Conservation (phyloP, 2,113 vertebrate genomes). For the Saguinus midas region DNA sequence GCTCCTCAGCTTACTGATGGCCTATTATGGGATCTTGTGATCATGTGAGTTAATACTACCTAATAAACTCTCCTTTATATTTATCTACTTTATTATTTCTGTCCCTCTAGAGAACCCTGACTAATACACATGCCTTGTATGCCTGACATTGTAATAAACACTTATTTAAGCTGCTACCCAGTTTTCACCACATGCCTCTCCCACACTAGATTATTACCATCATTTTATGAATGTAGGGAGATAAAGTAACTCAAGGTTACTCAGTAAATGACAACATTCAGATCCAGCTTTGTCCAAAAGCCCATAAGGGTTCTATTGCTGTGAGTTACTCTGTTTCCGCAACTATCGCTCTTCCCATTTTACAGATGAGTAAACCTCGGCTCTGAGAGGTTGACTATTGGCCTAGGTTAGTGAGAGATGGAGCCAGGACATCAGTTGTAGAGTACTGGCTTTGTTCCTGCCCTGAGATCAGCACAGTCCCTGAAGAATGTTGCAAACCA, state of each 20-base stretch:
- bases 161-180: neutral
- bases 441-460: neutral
- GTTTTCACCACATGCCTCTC: neutral
- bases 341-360: neutral
- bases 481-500: neutral
- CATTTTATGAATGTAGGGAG: neutral
- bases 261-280: neutral
- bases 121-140: neutral
- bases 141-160: neutral
- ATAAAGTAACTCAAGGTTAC: neutral
- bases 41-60: too few species aligned
- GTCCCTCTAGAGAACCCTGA: too few species aligned
- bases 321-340: neutral
- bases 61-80: too few species aligned
- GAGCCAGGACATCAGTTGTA: neutral
- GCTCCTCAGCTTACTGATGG: too few species aligned
- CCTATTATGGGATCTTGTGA: too few species aligned
- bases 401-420: neutral
- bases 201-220: neutral
- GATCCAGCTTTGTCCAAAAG: neutral
- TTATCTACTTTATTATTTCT: too few species aligned
- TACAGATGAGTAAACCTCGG: neutral
- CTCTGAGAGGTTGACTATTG: neutral
- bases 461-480: neutral
- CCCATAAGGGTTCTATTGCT: neutral